phyloP scores from a whole-genome alignment of 2,797 vertebrate genomes.

The Prunella strophiata region DNA sequence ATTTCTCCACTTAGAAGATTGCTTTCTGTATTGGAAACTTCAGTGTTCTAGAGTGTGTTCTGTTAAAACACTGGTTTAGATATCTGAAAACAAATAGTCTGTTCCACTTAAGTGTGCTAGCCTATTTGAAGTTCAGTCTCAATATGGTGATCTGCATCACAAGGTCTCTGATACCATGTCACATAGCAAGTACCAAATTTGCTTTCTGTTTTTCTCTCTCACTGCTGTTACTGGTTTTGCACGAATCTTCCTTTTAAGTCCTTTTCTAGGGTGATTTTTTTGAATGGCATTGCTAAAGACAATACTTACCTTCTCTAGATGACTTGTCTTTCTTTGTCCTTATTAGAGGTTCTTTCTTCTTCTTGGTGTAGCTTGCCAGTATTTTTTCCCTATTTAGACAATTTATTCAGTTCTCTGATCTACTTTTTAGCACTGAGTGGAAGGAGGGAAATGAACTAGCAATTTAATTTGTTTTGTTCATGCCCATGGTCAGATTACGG shows the following conservation, averaged over 20 bases:
- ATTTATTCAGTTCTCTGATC: neutral
- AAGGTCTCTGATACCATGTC: neutral
- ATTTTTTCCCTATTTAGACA: neutral
- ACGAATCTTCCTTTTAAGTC: neutral
- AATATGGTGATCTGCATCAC: neutral
- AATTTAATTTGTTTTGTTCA: neutral
- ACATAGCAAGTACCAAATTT: neutral
- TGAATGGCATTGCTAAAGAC: accelerated
- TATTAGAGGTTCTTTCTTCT: neutral
- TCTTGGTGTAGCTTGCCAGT: neutral
- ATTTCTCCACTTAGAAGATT: neutral
- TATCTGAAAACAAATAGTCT: neutral
- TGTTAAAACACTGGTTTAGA: neutral
- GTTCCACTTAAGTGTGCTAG: accelerated
- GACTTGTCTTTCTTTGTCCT: neutral
- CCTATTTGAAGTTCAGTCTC: neutral
- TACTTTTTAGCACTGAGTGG: neutral
- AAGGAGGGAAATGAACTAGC: neutral
- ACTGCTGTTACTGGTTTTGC: neutral
- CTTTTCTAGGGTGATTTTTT: neutral
- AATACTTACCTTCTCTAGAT: neutral
- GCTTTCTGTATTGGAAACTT: neutral
- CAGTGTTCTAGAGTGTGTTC: neutral
- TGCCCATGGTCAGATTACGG: neutral
- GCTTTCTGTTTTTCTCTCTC: neutral